Evolutionary conservation across 2,888 invertebrate species (phyloP).

Genomic region (Slavum lentiscoides): DNA sequence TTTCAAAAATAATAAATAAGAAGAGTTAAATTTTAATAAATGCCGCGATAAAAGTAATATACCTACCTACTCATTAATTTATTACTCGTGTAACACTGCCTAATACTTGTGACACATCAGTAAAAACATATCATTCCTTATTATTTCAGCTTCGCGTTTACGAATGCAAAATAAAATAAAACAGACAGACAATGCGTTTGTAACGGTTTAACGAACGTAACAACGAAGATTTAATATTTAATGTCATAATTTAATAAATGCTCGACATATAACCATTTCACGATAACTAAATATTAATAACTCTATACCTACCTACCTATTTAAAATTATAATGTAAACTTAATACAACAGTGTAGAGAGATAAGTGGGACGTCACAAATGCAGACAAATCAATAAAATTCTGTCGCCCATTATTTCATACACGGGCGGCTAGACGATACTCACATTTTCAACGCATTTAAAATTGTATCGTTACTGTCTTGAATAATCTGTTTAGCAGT

Average conservation of each 20-base stretch:
- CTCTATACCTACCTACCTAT: too few species aligned
- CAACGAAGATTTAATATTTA: too few species aligned
- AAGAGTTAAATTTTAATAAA: not conserved
- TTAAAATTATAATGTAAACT: too few species aligned
- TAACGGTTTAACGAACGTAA: too few species aligned
- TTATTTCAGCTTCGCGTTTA: constrained; percentile 27
- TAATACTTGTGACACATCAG: constrained; percentile 26
- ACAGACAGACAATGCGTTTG: too few species aligned
- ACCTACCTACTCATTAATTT: not conserved
- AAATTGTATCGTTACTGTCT: constrained; percentile 18
- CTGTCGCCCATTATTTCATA: not conserved
- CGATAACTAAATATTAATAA: too few species aligned
- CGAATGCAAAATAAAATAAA: too few species aligned
- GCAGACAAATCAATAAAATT: not conserved
- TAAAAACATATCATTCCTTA: constrained; percentile 36
- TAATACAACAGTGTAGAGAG: too few species aligned
- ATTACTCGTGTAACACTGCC: not conserved
- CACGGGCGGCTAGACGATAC: not conserved
- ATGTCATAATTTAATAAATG: too few species aligned
- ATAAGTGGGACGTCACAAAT: not conserved
- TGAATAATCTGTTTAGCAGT: constrained; percentile 37
- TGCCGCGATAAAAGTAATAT: not conserved
- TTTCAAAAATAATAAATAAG: not conserved
- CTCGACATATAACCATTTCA: too few species aligned
- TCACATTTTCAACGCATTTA: constrained; percentile 43